Evolutionary conservation across 2,888 invertebrate genomes (phyloP).

Genomic region (Cephonodes hylas): DNA sequence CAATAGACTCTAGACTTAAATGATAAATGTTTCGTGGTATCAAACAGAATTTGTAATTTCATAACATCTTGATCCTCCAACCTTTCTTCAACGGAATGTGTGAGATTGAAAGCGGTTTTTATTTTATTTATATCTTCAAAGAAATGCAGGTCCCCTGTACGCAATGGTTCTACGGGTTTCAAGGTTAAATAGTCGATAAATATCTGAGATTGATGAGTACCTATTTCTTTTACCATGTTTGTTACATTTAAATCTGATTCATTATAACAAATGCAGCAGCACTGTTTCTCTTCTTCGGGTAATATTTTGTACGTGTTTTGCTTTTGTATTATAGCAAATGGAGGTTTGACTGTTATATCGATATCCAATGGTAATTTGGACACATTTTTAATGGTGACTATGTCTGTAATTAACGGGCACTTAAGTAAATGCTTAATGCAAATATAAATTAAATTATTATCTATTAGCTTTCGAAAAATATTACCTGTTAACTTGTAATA

Average conservation of each 20-base stretch:
- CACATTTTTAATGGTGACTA: conserved; percentile 77
- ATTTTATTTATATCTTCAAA: conserved; percentile 72
- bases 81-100: conserved; percentile 57
- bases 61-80: conserved; percentile 70
- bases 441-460: no score
- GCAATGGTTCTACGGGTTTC: conserved; percentile 56
- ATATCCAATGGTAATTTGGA: conserved; percentile 75
- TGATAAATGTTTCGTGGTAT: conserved; percentile 64
- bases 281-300: conserved; percentile 53
- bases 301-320: conserved; percentile 58
- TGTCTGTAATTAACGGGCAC: conserved; percentile 59
- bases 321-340: conserved; percentile 73
- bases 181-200: conserved; percentile 65
- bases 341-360: conserved; percentile 68
- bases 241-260: conserved; percentile 58
- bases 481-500: conserved; percentile 71
- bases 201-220: conserved; percentile 43
- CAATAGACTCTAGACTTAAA: conserved; percentile 64
- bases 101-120: conserved; percentile 67
- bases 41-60: conserved; percentile 70
- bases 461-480: not conserved
- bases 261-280: conserved; percentile 65
- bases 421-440: conserved; percentile 1
- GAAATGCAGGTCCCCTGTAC: conserved; percentile 57
- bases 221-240: conserved; percentile 48